Evolutionary conservation across 2,113 vertebrate species (phyloP), one percentile per base, ranked within the genome.

Genomic region (Saccopteryx leptura): DNA sequence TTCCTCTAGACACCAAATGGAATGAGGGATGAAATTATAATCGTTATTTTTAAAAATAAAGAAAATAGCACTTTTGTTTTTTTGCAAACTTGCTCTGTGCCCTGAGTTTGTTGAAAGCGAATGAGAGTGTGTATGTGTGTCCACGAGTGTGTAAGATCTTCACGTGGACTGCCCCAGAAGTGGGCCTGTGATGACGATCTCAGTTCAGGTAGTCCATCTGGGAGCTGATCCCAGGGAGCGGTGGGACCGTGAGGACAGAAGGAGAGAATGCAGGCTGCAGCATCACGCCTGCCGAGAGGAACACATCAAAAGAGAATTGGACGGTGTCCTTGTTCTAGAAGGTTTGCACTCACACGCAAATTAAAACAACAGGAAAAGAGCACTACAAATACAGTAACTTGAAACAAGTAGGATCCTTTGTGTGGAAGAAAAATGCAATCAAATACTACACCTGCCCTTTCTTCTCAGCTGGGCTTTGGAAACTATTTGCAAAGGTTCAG

Each of bases 361-460:
- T 88, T 86, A 74, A 74, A 81, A 69, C 28, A 87, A n/a, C 63
- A 58, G 69, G 17, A 85, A 93, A 74, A 60, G 13, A 48, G 21
- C 6, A 87, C 92, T 96, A 91, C 72, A 94, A 88, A 95, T 5
- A 75, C 66, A 88, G 60, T 31, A 39, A 84, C 85, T 84, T 90
- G 87, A 96, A 96, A 89, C 54, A 95, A 52, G 81, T 17, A 56
- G 76, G 14, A 52, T 91, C 68, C 82, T 96, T 96, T 79, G 81
- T 88, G 46, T 61, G 17, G 39, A 98, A 95, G 97, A 97, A 94
- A 95, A 17, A 88, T 50, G 94, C 93, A 97, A 93, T 69, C 96
- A 93, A 96, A 97, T 95, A 92, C 94, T 98, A 97, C 98, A 96
- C 98, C 98, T 96, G 95, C 94, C 95, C 96, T 98, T 96, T 95